These are phyloP conservation scores for Laterallus jamaicensis DNA, from an alignment of 2,113 vertebrate genomes.

Conservation along the genomic window DNA sequence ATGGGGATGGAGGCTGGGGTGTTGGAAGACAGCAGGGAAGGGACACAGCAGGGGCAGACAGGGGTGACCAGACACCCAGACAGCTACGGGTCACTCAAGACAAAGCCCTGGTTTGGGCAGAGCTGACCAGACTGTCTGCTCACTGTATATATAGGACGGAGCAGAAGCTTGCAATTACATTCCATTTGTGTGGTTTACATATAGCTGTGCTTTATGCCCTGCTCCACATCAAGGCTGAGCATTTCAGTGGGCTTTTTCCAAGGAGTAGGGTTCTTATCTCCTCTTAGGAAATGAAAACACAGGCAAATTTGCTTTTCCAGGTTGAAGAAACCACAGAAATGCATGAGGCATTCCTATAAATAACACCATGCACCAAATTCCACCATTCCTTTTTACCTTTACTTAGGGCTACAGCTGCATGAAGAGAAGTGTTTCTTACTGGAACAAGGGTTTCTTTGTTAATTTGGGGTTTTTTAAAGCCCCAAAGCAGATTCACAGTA, in stretches of 20 bases:
- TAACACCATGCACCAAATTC: constrained; percentile 18
- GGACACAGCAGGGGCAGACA: background rate
- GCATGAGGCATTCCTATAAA: constrained; percentile 54
- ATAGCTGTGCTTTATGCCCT: background rate
- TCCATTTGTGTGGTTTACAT: constrained; percentile 39
- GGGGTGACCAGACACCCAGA: constrained; percentile 30
- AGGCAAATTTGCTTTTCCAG: constrained; percentile 68
- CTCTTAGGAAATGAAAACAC: constrained; percentile 68
- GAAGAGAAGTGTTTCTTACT: background rate
- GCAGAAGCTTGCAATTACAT: constrained; percentile 49
- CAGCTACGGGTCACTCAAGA: background rate
- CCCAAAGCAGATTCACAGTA: background rate
- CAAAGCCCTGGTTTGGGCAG: background rate
- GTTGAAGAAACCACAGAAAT: constrained; percentile 68
- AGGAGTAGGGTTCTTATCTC: constrained; percentile 61
- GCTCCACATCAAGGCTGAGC: constrained; percentile 43
- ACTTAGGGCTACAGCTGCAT: background rate
- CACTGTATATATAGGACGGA: constrained; percentile 38
- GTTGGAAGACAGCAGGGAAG: background rate
- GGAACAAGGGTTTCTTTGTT: constrained; percentile 53
- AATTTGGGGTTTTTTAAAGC: background rate
- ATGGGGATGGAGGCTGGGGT: background rate
- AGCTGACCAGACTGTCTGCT: constrained; percentile 44
- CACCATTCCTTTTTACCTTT: background rate
- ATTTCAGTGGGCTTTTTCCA: constrained; percentile 34